These are phyloP conservation scores for Drosophila serrata DNA, from an alignment of 1,140 invertebrate genomes.

Conservation along the genomic window DNA sequence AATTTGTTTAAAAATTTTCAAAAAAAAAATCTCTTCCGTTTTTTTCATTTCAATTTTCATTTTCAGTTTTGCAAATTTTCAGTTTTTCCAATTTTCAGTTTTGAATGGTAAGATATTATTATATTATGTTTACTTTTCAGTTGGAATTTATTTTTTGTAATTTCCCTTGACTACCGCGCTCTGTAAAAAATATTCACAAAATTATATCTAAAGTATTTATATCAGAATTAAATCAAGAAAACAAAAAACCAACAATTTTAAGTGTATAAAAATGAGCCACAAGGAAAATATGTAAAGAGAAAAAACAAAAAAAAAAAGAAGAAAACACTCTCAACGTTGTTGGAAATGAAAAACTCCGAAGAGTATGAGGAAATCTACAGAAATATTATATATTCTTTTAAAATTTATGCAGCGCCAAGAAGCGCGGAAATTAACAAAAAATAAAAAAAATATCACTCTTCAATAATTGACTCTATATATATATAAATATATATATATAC, in stretches of 20 bases:
- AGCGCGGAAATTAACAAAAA: conserved; percentile 55
- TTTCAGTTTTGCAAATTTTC: conserved; percentile 50
- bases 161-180: conserved; percentile 31
- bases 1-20: conserved; percentile 73
- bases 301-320: conserved; percentile 34
- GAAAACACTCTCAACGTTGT: conserved; percentile 21
- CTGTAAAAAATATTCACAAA: conserved; percentile 39
- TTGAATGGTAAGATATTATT: conserved; percentile 18
- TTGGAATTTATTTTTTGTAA: not conserved
- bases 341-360: conserved; percentile 10
- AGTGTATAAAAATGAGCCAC: conserved; percentile 51
- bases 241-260: conserved; percentile 34
- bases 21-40: conserved; percentile 60
- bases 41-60: conserved; percentile 47
- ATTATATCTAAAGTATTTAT: conserved; percentile 52
- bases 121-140: not conserved
- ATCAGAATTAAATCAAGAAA: conserved; percentile 40
- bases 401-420: conserved; percentile 71
- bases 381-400: conserved; percentile 84
- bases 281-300: conserved; percentile 32
- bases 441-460: conserved; percentile 80
- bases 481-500: conserved; percentile 50
- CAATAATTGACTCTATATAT: conserved; percentile 70
- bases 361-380: conserved; percentile 34
- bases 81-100: conserved; percentile 30